Conservation (phyloP, 2,113 vertebrate genomes). For the Coryphaenoides rupestris region DNA sequence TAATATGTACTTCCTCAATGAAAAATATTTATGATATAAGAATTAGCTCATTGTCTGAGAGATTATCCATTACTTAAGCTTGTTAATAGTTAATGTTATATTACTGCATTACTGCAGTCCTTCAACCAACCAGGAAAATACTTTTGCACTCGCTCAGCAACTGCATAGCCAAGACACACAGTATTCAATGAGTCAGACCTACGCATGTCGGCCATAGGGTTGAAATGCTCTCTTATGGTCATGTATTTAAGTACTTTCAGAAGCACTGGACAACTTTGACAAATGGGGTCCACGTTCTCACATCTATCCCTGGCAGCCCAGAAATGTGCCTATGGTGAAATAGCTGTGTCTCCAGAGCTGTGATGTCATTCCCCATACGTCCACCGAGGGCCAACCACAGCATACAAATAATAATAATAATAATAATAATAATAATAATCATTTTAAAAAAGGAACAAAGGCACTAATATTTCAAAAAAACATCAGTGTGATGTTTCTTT, state of each 20-base stretch:
- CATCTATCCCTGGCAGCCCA: conserved; percentile 36
- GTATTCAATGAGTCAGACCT: no score
- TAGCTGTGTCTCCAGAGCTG: conserved; percentile 28
- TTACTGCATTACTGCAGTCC: no score
- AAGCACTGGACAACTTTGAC: conserved; percentile 47
- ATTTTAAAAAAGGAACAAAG: conserved; percentile 50
- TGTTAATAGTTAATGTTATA: no score
- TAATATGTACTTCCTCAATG: no score
- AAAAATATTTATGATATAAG: no score
- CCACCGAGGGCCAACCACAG: background rate
- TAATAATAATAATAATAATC: conserved; percentile 37
- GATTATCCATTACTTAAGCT: no score
- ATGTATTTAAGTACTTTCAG: conserved; percentile 48
- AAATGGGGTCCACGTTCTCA: conserved; percentile 50
- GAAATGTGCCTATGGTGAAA: conserved; percentile 39
- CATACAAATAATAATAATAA: conserved; percentile 40
- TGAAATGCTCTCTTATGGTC: conserved; percentile 53
- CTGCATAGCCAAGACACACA: no score
- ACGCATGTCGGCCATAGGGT: conserved; percentile 33
- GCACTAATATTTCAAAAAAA: conserved; percentile 52
- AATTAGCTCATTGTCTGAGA: no score
- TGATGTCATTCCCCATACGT: background rate
- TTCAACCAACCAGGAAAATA: no score
- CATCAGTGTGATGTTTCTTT: no score
- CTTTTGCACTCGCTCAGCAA: no score